Evolutionary conservation across 2,113 vertebrate genomes (phyloP).

Genomic region (Willisornis vidua): DNA sequence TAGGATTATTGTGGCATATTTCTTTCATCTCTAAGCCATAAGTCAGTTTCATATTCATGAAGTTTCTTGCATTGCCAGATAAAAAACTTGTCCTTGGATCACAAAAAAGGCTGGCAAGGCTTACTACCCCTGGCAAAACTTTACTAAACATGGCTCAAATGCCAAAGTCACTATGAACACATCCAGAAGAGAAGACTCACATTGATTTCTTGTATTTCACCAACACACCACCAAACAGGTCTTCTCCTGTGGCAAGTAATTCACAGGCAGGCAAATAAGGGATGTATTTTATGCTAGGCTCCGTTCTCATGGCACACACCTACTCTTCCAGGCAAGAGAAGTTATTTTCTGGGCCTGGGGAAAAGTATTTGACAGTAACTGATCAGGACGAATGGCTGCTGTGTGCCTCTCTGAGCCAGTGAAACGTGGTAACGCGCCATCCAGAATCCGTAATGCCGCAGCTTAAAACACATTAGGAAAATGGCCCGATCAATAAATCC

Average conservation of each 20-base stretch:
- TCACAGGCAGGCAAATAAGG: neutral
- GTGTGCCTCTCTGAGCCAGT: neutral
- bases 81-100: neutral
- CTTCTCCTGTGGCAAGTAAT: neutral
- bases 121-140: neutral
- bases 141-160: neutral
- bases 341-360: constrained; percentile 7
- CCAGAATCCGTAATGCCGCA: neutral
- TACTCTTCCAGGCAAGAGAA: neutral
- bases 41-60: neutral
- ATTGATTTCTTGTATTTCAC: neutral
- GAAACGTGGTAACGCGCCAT: neutral
- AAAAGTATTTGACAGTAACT: constrained; percentile 39
- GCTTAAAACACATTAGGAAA: constrained; percentile 32
- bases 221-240: neutral
- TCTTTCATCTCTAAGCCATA: neutral
- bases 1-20: neutral
- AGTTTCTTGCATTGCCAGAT: neutral
- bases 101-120: neutral
- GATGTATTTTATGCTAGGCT: neutral
- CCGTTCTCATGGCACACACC: neutral
- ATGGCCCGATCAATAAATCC: constrained; percentile 3
- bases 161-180: neutral
- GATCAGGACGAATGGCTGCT: constrained; percentile 16
- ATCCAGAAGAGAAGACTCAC: neutral